These are phyloP conservation scores for Perithous albicinctus DNA, from an alignment of 2,888 invertebrate genomes.

Conservation along the genomic window DNA sequence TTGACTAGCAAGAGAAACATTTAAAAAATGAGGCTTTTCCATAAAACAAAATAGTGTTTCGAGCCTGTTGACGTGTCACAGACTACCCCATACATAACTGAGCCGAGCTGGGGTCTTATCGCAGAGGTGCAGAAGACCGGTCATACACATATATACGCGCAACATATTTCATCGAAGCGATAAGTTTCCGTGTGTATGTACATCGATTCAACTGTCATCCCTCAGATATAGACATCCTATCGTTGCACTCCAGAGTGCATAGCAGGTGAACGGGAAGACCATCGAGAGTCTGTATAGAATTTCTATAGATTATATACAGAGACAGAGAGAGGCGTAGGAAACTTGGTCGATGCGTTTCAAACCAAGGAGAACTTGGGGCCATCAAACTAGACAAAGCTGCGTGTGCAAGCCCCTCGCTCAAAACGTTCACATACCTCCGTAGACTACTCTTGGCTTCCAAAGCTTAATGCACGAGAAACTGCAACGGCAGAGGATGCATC, in stretches of 20 bases:
- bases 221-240: neutral
- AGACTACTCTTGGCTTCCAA: neutral
- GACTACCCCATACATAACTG: too few species aligned
- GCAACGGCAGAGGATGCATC: neutral
- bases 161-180: conserved; percentile 36
- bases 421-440: neutral
- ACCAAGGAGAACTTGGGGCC: conserved; percentile 14
- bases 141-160: conserved; percentile 8
- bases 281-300: conserved; percentile 36
- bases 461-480: neutral
- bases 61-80: too few species aligned
- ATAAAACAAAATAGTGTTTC: too few species aligned
- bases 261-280: conserved; percentile 31
- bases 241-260: neutral
- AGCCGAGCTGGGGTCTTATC: conserved; percentile 65
- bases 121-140: conserved; percentile 56
- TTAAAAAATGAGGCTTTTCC: too few species aligned
- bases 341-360: conserved; percentile 30
- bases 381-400: conserved; percentile 3
- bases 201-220: conserved; percentile 49
- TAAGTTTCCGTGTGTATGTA: conserved; percentile 54
- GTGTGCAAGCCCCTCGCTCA: neutral
- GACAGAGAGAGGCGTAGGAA: conserved; percentile 14
- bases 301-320: too few species aligned
- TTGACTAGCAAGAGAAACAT: too few species aligned